Evolutionary conservation across 2,888 invertebrate genomes (phyloP), one percentile per base, ranked within the genome.

Genomic region (Andrena praecox): DNA sequence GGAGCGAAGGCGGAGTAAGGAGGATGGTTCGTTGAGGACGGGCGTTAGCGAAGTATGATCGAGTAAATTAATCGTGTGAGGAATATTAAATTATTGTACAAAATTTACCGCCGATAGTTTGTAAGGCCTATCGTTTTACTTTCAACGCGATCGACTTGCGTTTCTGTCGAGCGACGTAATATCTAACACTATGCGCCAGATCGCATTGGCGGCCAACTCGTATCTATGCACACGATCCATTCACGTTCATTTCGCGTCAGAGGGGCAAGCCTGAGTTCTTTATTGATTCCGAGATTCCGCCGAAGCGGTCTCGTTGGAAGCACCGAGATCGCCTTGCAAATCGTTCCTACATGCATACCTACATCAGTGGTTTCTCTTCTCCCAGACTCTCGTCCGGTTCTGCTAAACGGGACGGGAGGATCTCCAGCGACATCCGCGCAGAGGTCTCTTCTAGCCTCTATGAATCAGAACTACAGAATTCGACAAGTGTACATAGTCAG

Each of bases 31-130:
- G 62, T 12, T 8, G 27, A 20, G 62, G 52, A 77, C 48, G 52
- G 29, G 35, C 12, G 62, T 33, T 73, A 73, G 62, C 73, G 52
- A 42, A 54, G 62, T 56, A 76, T 63, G 77, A 82, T 83, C 67
- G 85, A 86, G 56, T 87, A 84, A 89, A 80, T 81, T 85, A 85
- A 88, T 89, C 80, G 78, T 85, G 73, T 85, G 70, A 70, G 12
- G 59, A 76, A 81, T 84, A 88, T 89, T 86, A 85, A 89, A 89
- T 89, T 85, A 88, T 89, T 91, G 91, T 90, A 90, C 91, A 91
- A 91, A 91, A 89, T 80, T 74, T 24, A 82, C 84, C 77, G 86
- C 84, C 84, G 82, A 73, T 83, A 86, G 87, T 74, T 83, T 68
- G 63, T 85, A 87, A 88, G 86, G 85, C 90, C 89, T 89, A 90